Percentiles rank a stretch among this genome's conserved stretches.
Evolutionary conservation across 35 echinoderm and acorn worm genomes (phyloP).

Genomic region (Diadema setosum): DNA sequence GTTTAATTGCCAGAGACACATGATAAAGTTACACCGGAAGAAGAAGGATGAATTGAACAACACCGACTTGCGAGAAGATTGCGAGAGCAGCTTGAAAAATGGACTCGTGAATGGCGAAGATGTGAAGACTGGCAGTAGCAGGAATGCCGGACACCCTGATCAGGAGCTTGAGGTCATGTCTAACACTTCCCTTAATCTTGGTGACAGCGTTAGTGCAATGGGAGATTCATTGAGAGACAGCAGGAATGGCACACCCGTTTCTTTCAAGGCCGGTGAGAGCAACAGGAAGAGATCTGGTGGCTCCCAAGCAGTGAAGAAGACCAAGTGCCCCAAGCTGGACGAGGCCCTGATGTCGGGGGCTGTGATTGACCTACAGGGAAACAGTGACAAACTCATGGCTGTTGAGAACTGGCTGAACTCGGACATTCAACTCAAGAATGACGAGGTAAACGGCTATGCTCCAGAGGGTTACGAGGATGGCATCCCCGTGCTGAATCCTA

Average conservation of each 20-base stretch:
- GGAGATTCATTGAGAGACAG: neutral
- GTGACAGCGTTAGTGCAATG: slow-evolving; percentile 7
- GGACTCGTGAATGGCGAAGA: neutral
- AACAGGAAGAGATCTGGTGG: neutral
- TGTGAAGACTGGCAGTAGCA: too few relatives aligned
- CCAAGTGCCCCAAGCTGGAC: slow-evolving; percentile 9
- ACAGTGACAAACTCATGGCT: neutral
- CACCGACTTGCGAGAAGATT: slow-evolving; percentile 39
- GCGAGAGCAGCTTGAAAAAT: neutral
- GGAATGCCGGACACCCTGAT: neutral
- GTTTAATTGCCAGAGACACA: slow-evolving; percentile 98
- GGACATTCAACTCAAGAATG: slow-evolving; percentile 3
- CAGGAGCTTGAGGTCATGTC: slow-evolving; percentile 1
- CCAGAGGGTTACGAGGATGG: neutral
- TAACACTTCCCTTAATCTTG: neutral
- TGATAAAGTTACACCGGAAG: slow-evolving; percentile 93
- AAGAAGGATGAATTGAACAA: slow-evolving; percentile 65
- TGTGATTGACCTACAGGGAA: neutral
- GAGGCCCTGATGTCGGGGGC: neutral
- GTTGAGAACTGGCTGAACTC: slow-evolving; percentile 18
- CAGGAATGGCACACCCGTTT: neutral
- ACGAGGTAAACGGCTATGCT: neutral
- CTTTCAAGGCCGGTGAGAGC: neutral
- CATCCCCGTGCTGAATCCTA: neutral
- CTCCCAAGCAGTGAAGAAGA: neutral